Evolutionary conservation across 2,113 vertebrate species (phyloP).

Genomic region (Gulo gulo): DNA sequence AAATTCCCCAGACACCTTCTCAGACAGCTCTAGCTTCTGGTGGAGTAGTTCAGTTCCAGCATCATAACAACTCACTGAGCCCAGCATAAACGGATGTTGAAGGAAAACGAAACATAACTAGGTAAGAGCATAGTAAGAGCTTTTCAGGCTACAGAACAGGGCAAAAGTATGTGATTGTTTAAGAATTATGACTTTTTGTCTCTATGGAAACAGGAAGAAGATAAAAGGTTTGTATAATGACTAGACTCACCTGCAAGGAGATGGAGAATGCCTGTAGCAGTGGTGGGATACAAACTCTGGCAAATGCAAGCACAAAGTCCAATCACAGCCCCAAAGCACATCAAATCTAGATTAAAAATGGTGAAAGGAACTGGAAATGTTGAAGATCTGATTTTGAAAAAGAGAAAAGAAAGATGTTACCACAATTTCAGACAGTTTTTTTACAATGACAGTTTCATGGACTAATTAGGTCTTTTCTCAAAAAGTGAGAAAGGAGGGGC

Average conservation of each 20-base stretch:
- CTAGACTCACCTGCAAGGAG: too few species aligned
- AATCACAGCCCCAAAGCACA: conserved; percentile 60
- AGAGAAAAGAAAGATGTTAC: neutral
- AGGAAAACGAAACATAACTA: too few species aligned
- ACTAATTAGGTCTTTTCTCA: conserved; percentile 16
- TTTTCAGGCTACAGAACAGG: too few species aligned
- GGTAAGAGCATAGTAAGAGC: neutral
- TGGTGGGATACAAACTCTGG: too few species aligned
- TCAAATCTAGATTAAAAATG: conserved; percentile 93
- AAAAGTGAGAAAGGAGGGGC: neutral
- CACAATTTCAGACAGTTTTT: conserved; percentile 5
- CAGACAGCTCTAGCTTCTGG: conserved; percentile 76
- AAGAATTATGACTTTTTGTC: too few species aligned
- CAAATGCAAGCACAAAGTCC: too few species aligned
- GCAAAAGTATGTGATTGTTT: neutral
- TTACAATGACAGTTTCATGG: neutral
- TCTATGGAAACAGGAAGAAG: too few species aligned
- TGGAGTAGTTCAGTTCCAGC: too few species aligned
- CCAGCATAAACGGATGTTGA: too few species aligned
- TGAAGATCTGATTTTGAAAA: conserved; percentile 87
- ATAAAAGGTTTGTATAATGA: too few species aligned
- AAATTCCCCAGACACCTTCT: conserved; percentile 85
- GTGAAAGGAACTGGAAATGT: conserved; percentile 95
- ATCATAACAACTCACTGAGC: too few species aligned
- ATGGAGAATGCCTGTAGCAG: too few species aligned